Conservation (phyloP, 2,888 invertebrate genomes). For the Cybosia mesomella region DNA sequence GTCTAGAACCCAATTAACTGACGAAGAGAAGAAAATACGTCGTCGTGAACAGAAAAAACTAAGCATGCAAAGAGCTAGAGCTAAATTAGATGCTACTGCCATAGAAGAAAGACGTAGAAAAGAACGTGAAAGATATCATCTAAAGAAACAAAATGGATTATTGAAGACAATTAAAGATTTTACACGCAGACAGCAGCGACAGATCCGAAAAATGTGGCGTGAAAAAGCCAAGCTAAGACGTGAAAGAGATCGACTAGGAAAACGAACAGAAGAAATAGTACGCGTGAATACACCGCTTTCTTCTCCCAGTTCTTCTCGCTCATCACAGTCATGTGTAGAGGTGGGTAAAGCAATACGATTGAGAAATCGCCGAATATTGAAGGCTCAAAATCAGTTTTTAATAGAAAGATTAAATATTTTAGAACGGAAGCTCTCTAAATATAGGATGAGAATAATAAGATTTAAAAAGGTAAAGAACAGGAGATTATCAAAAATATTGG, state of each 20-base stretch:
- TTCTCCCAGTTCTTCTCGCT: not conserved
- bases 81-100: not conserved
- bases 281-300: not conserved
- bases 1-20: not conserved
- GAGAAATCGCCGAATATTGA: not conserved
- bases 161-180: not conserved
- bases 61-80: slow-evolving; percentile 8
- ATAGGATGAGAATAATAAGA: too few species aligned
- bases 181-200: not conserved
- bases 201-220: too few species aligned
- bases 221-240: too few species aligned
- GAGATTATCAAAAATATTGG: too few species aligned
- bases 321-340: not conserved
- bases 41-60: slow-evolving; percentile 14
- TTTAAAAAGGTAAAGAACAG: too few species aligned
- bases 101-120: slow-evolving; percentile 24
- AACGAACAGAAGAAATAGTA: too few species aligned
- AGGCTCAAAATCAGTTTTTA: not conserved
- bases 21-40: slow-evolving; percentile 6
- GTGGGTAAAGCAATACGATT: not conserved
- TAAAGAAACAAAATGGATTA: slow-evolving; percentile 1
- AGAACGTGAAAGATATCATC: slow-evolving; percentile 36
- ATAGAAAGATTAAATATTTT: too few species aligned
- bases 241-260: not conserved
- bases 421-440: too few species aligned